Evolutionary conservation across 2,113 vertebrate genomes (phyloP), one percentile per base, ranked within the genome.

Genomic region (Istiophorus platypterus): DNA sequence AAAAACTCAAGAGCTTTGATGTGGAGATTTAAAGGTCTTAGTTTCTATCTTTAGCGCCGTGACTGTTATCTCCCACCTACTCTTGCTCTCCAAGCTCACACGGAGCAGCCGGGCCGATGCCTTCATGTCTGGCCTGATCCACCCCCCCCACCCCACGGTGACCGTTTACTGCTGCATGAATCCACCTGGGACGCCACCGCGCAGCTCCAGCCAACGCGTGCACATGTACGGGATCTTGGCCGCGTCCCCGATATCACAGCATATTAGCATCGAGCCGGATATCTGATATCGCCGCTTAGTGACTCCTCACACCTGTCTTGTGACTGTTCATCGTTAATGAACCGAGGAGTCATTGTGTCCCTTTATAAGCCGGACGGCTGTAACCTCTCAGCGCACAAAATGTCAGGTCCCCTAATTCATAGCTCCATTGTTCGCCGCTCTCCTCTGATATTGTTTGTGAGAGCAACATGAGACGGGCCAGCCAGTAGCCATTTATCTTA

Each of bases 401-500:
- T 78, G 84, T 82, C 81, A 80, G 51, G 31, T n/a, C 12, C 7
- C 54, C 54, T 91, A 76, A 86, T 85, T 92, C 79, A 87, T 79
- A 15, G 78, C 81, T 80, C 76, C 74, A 77, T 70, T 75, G 81
- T 80, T 57, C 49, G 39, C 80, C 41, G 65, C 80, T 76, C 74
- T 78, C 47, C 65, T n/a, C 83, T 78, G 65, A 82, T 87, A 81
- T 88, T 88, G 91, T 93, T 89, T 90, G 81, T 31, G 72, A 81
- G 73, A 34, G 88, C 70, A 85, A 87, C 91, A 90, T 66, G 78
- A 84, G 86, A 80, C 9, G 80, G 84, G 80, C 84, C 81, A 88
- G 89, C 92, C 80, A 56, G 72, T 72, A 87, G 87, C 87, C 82
- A 87, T 92, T 93, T 92, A 90, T 94, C 92, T 91, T 92, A 91